Base-by-base conservation (phyloP, 2,797 vertebrate genomes). In the Octomys mimax region DNA sequence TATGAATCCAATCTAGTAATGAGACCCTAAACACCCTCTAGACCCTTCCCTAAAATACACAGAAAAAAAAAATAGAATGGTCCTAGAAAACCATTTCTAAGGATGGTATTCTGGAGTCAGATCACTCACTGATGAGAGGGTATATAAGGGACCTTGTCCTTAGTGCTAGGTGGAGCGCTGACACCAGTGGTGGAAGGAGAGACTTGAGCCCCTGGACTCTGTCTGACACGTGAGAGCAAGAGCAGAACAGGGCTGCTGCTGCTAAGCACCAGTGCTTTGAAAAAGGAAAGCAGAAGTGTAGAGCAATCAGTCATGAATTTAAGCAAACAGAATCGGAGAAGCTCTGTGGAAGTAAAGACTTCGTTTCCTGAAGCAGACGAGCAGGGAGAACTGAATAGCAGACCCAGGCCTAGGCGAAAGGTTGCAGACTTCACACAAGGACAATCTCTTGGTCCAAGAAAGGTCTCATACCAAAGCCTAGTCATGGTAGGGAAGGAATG, bases 121-220 rank as follows among this genome's bases (percentile, higher is more conserved):
- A 61, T n/a, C 28, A 57, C 31, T 22, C 19, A 39, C 46, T 39
- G 12, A 42, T 77, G 11, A 62, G 36, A 70, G 4, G 54, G 24
- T 33, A 49, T 33, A 11, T 39, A 14, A 19, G 6, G 6, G 28
- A 36, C 22, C n/a, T 39, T 52, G 24, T 22, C 14, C 0, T 33
- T 11, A 33, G 66, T 49, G 31, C 13, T 22, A 64, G 64, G 31
- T 59, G 11, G 14, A 71, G 22, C 4, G 14, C 54, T 31, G 24
- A 12, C 8, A 14, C 14, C 31, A 21, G 0, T 57, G 42, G 66
- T 71, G 16, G 68, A 75, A 57, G 46, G n/a, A 26, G 42, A 28
- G 11, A 7, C 28, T 1, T 5, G 66, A n/a, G 19, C 28, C n/a
- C 28, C n/a, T 11, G 26, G 42, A 18, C 13, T 10, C 0, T 70